Conservation (phyloP, 2,113 vertebrate species). For the Eupsittula cactorum region DNA sequence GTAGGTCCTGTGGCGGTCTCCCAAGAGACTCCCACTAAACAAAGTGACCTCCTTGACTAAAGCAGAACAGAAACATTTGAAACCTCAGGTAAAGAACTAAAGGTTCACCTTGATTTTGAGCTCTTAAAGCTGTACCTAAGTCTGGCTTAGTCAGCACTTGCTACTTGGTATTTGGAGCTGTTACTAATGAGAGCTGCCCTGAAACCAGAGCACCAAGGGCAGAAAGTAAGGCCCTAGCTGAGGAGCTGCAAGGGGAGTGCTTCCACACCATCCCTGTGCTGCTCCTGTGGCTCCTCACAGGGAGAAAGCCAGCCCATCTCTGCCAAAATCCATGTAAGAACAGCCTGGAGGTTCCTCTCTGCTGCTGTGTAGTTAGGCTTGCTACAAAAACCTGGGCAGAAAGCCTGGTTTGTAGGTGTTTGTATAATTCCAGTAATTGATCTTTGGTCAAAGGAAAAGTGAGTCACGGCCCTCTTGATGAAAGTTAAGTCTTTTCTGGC, state of each 20-base stretch:
- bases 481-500: neutral
- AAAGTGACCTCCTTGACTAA: neutral
- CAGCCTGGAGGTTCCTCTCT: neutral
- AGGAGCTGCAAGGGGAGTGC: neutral
- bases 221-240: neutral
- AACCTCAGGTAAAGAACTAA: neutral
- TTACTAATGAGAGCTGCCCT: neutral
- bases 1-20: neutral
- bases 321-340: neutral
- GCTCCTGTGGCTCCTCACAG: neutral
- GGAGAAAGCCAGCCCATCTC: neutral
- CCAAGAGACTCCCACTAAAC: accelerated
- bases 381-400: neutral
- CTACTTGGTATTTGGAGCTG: neutral
- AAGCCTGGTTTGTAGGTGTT: neutral
- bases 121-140: neutral
- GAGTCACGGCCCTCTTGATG: neutral
- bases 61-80: neutral
- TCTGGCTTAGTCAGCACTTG: neutral
- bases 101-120: neutral
- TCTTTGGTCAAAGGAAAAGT: neutral
- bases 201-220: neutral
- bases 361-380: neutral
- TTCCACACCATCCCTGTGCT: neutral
- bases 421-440: neutral